Conservation (phyloP, 2,888 invertebrate genomes). For the Epirrhoe tristata region DNA sequence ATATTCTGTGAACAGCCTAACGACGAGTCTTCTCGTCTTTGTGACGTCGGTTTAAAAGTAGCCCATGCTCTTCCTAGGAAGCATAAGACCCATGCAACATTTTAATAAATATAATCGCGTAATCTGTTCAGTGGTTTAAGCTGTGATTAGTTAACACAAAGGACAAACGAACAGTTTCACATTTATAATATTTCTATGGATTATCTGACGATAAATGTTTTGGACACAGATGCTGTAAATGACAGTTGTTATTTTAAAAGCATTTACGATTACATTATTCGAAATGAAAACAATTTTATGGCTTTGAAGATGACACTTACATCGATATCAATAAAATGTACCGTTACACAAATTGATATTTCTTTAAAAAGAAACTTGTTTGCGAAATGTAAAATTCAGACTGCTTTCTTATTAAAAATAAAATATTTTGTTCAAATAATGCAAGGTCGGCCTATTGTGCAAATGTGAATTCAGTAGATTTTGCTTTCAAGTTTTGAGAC, state of each 20-base stretch:
- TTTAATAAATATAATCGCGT: no score
- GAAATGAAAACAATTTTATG: constrained; percentile 24
- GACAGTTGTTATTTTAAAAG: constrained; percentile 20
- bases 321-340: constrained; percentile 19
- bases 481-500: neutral
- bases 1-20: no score
- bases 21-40: no score
- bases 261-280: constrained; percentile 16
- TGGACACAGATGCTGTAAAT: constrained; percentile 19
- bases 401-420: neutral
- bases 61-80: no score
- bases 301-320: constrained; percentile 16
- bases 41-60: no score
- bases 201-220: neutral
- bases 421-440: constrained; percentile 4
- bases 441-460: neutral
- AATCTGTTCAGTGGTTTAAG: no score
- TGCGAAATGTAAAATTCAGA: constrained; percentile 2
- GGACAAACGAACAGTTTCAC: no score
- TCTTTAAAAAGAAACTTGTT: neutral
- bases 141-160: no score
- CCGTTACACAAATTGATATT: constrained; percentile 14
- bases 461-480: constrained; percentile 1
- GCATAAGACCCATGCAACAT: no score
- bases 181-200: no score